Conservation (phyloP, 2,797 vertebrate genomes). For the Anguilla marmorata region DNA sequence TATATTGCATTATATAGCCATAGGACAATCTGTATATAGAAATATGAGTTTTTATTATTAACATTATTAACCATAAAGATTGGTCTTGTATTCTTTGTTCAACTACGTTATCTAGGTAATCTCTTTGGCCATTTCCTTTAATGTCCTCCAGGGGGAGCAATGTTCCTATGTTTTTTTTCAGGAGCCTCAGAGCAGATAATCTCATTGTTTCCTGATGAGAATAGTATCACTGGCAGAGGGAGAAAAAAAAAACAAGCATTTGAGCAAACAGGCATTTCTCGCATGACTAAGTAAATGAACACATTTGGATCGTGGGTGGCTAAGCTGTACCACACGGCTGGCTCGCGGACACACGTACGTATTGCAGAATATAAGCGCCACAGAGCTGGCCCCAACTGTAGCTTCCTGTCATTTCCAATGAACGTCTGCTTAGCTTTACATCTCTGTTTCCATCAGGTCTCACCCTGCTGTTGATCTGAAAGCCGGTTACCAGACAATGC, state of each 20-base stretch:
- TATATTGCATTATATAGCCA: not conserved
- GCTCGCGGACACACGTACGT: not conserved
- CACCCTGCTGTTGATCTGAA: not conserved
- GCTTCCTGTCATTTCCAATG: conserved; percentile 13
- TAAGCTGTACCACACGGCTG: conserved; percentile 40
- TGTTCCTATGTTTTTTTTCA: conserved; percentile 73
- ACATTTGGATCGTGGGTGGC: conserved; percentile 52
- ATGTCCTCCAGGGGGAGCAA: conserved; percentile 92
- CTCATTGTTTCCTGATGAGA: conserved; percentile 60
- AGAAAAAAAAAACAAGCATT: conserved; percentile 30
- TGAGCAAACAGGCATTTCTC: conserved; percentile 62
- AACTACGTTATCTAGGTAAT: not conserved
- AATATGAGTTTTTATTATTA: not conserved
- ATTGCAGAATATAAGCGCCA: not conserved
- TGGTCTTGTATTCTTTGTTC: not conserved
- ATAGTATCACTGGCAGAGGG: conserved; percentile 52
- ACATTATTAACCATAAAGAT: not conserved
- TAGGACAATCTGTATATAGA: not conserved
- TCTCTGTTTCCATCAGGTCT: conserved; percentile 7
- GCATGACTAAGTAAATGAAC: conserved; percentile 74
- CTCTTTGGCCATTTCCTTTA: not conserved
- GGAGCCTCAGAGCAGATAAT: conserved; percentile 44
- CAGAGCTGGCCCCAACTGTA: not conserved
- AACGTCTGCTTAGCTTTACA: not conserved
- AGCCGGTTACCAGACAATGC: not conserved